Percentiles rank a stretch among this genome's conserved stretches.
Evolutionary conservation across 2,113 vertebrate genomes (phyloP).

Genomic region (Herpailurus yagouaroundi): DNA sequence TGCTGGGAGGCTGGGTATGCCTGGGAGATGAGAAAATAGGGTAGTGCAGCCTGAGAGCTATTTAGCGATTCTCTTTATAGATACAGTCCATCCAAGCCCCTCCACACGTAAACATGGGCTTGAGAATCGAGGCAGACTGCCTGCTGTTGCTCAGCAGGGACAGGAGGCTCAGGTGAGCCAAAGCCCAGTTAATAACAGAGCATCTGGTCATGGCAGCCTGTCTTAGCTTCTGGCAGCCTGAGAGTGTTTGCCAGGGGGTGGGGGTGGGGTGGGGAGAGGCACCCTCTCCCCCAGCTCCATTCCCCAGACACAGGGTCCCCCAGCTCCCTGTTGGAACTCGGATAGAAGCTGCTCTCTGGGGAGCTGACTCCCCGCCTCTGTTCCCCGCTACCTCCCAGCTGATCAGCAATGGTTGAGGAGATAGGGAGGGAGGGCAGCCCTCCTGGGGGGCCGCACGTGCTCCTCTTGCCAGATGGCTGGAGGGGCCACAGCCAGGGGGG

Average conservation of each 20-base stretch:
- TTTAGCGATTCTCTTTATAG: constrained; percentile 34
- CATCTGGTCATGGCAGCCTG: constrained; percentile 32
- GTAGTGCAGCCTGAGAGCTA: neutral
- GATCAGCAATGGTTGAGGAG: neutral
- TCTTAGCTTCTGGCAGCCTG: neutral
- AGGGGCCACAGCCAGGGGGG: neutral
- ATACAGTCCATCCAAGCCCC: neutral
- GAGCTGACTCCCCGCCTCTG: neutral
- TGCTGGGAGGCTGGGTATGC: neutral
- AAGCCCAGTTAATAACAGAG: constrained; percentile 40
- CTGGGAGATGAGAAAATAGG: constrained; percentile 7
- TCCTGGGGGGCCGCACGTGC: neutral
- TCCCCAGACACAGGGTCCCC: neutral
- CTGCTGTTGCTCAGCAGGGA: neutral
- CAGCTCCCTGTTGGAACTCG: neutral
- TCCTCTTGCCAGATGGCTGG: neutral
- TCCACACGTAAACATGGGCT: constrained; percentile 45
- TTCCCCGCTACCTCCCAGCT: neutral
- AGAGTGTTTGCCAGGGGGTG: neutral
- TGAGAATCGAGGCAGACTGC: neutral
- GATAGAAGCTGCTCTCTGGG: neutral
- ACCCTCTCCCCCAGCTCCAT: neutral
- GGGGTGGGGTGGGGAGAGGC: neutral
- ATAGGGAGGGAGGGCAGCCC: neutral
- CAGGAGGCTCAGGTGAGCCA: constrained; percentile 43